phyloP scores from a whole-genome alignment of 2,888 invertebrate species.

The Dolichomitus sp. region DNA sequence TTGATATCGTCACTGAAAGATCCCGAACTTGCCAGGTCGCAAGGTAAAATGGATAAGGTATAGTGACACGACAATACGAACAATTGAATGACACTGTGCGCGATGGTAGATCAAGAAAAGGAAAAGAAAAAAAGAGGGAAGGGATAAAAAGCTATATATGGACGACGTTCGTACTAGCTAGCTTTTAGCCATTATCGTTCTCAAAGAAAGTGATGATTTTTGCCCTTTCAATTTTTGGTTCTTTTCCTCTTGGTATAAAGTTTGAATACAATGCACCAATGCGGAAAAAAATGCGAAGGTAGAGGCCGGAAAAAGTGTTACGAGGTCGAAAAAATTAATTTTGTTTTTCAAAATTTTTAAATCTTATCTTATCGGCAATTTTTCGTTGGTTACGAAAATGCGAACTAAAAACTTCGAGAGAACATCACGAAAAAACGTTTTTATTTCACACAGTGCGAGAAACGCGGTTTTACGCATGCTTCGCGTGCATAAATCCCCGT shows the following conservation, averaged over 20 bases:
- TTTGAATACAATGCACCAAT: neutral
- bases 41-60: conserved; percentile 22
- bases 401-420: no score
- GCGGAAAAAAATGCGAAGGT: neutral
- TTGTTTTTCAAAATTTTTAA: no score
- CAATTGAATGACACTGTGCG: conserved; percentile 1
- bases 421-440: no score
- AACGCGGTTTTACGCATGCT: no score
- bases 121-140: neutral
- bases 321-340: no score
- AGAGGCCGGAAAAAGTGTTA: neutral
- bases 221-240: conserved; percentile 32
- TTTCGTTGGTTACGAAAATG: no score
- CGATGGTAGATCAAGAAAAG: conserved; percentile 3
- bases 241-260: conserved; percentile 14
- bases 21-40: conserved; percentile 24
- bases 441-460: no score
- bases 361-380: no score
- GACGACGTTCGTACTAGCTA: conserved; percentile 17
- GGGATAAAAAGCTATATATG: neutral
- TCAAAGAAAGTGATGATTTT: conserved; percentile 46
- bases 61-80: neutral
- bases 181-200: conserved; percentile 26
- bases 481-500: no score
- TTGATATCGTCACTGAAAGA: conserved; percentile 26